Percentiles rank a stretch among this genome's conserved stretches.
Conservation (phyloP, 1,140 invertebrate genomes). For the Pachyrhynchus sulphureomaculatus region DNA sequence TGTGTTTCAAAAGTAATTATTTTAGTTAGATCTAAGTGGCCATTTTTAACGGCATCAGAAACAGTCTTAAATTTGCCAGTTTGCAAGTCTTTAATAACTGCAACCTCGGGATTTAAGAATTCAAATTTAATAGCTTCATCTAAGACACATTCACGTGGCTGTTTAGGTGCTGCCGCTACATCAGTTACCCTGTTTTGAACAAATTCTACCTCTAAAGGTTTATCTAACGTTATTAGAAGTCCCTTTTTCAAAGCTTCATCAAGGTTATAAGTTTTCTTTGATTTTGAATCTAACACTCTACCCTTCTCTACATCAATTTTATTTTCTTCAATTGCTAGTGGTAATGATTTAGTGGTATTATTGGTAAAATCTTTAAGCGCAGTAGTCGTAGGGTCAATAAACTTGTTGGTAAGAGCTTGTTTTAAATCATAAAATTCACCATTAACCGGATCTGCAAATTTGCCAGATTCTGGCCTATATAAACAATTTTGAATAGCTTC, state of each 20-base stretch:
- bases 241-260: constrained; percentile 74
- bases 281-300: constrained; percentile 74
- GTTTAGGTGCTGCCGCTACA: constrained; percentile 54
- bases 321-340: constrained; percentile 75
- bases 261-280: constrained; percentile 69
- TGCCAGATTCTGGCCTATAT: constrained; percentile 74
- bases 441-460: constrained; percentile 73
- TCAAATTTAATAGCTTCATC: constrained; percentile 77
- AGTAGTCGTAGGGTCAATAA: constrained; percentile 77
- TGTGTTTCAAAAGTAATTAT: constrained; percentile 68
- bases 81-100: constrained; percentile 75
- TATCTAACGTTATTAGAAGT: constrained; percentile 70
- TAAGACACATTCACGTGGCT: constrained; percentile 66
- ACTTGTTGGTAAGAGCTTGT: constrained; percentile 68
- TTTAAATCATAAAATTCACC: constrained; percentile 70
- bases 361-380: constrained; percentile 74
- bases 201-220: constrained; percentile 59
- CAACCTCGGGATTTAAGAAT: constrained; percentile 73
- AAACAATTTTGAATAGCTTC: constrained; percentile 76
- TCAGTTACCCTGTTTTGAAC: constrained; percentile 30
- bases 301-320: constrained; percentile 76
- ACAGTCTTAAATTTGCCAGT: constrained; percentile 73
- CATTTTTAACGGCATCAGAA: constrained; percentile 68
- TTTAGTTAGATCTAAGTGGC: constrained; percentile 66
- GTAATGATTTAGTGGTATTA: constrained; percentile 70